Percentiles rank a stretch among this genome's conserved stretches.
phyloP scores from a whole-genome alignment of 2,888 invertebrate species.

The Lochmaea crataegi region DNA sequence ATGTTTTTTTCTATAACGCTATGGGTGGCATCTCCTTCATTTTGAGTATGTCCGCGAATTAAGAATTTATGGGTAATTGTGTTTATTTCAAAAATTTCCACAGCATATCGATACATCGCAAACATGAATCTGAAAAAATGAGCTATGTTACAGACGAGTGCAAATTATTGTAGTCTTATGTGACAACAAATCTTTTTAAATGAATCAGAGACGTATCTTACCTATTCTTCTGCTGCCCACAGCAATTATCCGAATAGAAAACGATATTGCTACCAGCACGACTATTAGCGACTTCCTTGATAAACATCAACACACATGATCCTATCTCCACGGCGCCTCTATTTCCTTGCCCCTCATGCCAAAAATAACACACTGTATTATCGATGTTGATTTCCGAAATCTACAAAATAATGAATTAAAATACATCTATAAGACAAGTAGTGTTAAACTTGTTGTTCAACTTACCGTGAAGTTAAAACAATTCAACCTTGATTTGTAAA shows the following conservation, averaged over 20 bases:
- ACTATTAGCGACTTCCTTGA: conserved; percentile 24
- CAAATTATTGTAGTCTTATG: not conserved
- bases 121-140: conserved; percentile 32
- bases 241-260: conserved; percentile 36
- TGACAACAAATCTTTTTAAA: not conserved
- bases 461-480: conserved; percentile 4
- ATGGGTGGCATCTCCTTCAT: conserved; percentile 38
- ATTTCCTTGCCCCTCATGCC: conserved; percentile 40
- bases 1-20: conserved; percentile 34
- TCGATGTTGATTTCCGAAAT: not conserved
- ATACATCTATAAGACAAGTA: no score
- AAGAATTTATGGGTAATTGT: conserved; percentile 40
- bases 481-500: conserved; percentile 4
- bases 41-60: conserved; percentile 38
- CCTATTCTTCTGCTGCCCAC: conserved; percentile 35
- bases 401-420: conserved; percentile 21
- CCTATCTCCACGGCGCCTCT: conserved; percentile 39
- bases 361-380: conserved; percentile 27
- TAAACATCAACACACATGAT: conserved; percentile 26
- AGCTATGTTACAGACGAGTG: not conserved
- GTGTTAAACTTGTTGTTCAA: not conserved
- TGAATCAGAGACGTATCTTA: not conserved
- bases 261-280: conserved; percentile 16
- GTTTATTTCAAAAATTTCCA: conserved; percentile 23
- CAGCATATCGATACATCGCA: conserved; percentile 30